These are phyloP conservation scores for Zapornia atra DNA, from an alignment of 2,113 vertebrate species.

Conservation along the genomic window DNA sequence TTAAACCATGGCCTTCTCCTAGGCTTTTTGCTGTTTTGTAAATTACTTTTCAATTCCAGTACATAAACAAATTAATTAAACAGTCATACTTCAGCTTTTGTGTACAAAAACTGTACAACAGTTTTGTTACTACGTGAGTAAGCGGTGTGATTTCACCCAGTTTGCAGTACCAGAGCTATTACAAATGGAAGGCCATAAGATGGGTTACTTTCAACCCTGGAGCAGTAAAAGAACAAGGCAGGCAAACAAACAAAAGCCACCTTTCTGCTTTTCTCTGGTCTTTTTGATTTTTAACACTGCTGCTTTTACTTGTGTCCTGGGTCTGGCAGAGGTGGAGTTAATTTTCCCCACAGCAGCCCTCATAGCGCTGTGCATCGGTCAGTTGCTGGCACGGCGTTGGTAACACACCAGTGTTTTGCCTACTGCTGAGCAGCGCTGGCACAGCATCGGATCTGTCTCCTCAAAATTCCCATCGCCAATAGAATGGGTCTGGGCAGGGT, in stretches of 20 bases:
- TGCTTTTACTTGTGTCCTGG: neutral
- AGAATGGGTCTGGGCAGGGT: too few species aligned
- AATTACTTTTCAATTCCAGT: neutral
- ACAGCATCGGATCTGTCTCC: too few species aligned
- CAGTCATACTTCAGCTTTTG: neutral
- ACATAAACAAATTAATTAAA: neutral
- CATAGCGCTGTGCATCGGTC: too few species aligned
- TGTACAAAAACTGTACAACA: neutral
- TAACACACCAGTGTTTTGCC: too few species aligned
- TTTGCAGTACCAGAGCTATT: neutral
- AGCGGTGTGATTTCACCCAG: neutral
- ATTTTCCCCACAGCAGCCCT: too few species aligned
- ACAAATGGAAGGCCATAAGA: neutral
- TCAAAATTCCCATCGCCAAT: too few species aligned
- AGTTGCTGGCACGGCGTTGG: too few species aligned
- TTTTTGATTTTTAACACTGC: neutral
- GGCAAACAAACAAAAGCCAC: neutral
- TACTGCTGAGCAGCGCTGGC: too few species aligned
- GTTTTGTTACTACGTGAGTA: neutral
- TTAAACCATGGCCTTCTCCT: neutral
- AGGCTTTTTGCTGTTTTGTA: neutral
- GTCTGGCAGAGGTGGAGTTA: too few species aligned
- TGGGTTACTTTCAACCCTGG: rapidly evolving
- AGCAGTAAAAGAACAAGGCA: neutral
- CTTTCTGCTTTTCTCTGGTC: neutral